Evolutionary conservation across 2,113 vertebrate genomes (phyloP).

Genomic region (Ctenomys sociabilis): DNA sequence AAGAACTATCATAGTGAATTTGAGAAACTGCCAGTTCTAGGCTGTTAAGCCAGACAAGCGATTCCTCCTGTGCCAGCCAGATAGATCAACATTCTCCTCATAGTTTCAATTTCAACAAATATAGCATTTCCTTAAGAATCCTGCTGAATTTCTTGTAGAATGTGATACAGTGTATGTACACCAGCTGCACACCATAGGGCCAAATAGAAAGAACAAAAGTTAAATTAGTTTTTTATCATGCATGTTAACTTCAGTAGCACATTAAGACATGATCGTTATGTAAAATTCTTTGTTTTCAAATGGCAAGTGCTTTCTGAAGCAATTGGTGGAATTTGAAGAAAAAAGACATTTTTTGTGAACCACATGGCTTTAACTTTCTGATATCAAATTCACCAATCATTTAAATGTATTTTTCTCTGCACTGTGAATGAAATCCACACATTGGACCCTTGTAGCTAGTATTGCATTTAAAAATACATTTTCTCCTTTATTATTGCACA

Average conservation of each 20-base stretch:
- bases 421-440: neutral
- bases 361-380: neutral
- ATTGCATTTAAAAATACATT: neutral
- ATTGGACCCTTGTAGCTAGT: neutral
- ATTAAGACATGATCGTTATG: neutral
- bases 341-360: conserved; percentile 38
- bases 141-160: neutral
- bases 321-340: neutral
- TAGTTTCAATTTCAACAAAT: conserved; percentile 25
- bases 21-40: neutral
- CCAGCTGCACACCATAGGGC: neutral
- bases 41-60: neutral
- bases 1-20: neutral
- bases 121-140: neutral
- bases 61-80: neutral
- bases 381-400: neutral
- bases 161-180: neutral
- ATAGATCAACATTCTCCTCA: neutral
- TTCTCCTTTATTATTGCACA: neutral
- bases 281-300: conserved; percentile 4
- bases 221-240: neutral
- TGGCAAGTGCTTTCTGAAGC: conserved; percentile 7
- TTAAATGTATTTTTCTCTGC: conserved; percentile 15
- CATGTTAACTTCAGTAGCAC: conserved; percentile 17
- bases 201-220: neutral